Evolutionary conservation across 2,113 vertebrate species (phyloP).

Genomic region (Nothobranchius kuhntae): DNA sequence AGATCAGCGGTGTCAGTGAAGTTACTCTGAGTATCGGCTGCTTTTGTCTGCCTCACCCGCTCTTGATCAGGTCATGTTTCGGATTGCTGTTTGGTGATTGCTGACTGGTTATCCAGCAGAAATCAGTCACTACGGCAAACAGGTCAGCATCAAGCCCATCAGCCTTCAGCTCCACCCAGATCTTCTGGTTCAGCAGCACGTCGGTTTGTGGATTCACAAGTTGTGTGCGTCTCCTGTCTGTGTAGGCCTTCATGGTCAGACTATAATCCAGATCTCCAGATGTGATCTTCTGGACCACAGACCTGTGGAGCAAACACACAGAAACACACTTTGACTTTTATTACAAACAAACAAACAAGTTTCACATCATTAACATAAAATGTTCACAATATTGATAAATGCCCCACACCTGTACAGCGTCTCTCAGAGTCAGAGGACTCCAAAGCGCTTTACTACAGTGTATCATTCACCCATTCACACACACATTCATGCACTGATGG

Average conservation of each 20-base stretch:
- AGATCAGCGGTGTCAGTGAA: too few species aligned
- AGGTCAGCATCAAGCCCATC: slow-evolving; percentile 13
- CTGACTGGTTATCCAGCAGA: slow-evolving; percentile 32
- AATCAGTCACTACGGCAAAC: slow-evolving; percentile 15
- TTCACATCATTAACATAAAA: not conserved
- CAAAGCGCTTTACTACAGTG: too few species aligned
- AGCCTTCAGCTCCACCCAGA: slow-evolving; percentile 44
- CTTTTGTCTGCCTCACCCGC: slow-evolving; percentile 22
- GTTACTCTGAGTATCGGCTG: too few species aligned
- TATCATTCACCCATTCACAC: too few species aligned
- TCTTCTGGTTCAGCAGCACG: slow-evolving; percentile 22
- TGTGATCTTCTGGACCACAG: slow-evolving; percentile 1
- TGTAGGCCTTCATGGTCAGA: slow-evolving; percentile 33
- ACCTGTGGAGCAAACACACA: slow-evolving; percentile 14
- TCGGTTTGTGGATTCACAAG: not conserved
- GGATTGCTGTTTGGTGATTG: not conserved
- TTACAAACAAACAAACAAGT: not conserved
- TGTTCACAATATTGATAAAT: fast-evolving
- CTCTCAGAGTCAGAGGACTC: too few species aligned
- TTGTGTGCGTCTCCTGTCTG: not conserved
- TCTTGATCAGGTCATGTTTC: slow-evolving; percentile 22
- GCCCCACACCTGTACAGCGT: too few species aligned
- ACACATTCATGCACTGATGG: too few species aligned
- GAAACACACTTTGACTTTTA: not conserved
- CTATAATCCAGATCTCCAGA: slow-evolving; percentile 27